Evolutionary conservation across 2,113 vertebrate genomes (phyloP), one percentile per base, ranked within the genome.

Genomic region (Upupa epops): DNA sequence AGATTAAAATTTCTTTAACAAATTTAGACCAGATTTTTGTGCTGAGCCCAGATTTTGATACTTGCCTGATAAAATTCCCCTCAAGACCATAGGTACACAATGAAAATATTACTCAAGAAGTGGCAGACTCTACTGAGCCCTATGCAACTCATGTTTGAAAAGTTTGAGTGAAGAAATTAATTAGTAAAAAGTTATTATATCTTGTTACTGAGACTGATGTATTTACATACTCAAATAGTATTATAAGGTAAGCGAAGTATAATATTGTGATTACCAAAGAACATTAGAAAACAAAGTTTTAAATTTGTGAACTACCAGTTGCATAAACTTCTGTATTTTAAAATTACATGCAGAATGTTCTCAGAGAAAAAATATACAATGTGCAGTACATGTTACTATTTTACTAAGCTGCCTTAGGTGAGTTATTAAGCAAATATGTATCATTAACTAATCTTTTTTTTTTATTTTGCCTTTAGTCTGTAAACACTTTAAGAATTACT

Each of bases 1-100:
- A 94, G 64, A 94, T 95, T 93, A 92, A 84, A 78, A 92, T 4
- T 75, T n/a, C 31, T 94, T 90, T 83, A 81, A 64, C 18, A 74
- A 88, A 90, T 93, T 87, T 94, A 28, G 22, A 96, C 83, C 31
- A 77, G 11, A 16, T 95, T 88, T 46, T 28, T 92, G 14, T 90
- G 48, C 59, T 89, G 61, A 95, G 61, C 17, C 40, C 25, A 80
- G 29, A 83, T 94, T 92, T 59, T 96, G 69, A 94, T 24, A 83
- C 58, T 92, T 93, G 4, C 22, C 31, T 89, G 58, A 93, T 82
- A 93, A 96, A 94, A 90, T 48, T 88, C 91, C 18, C 6, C 58
- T 70, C 42, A 32, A 80, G 48, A 85, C 25, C 4, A 78, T 64
- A 89, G 37, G 72, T 71, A 64, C 17, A 16, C 8, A 80, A 83